These are phyloP conservation scores for Eufriesea mexicana DNA, from an alignment of 1,140 invertebrate genomes.

Conservation along the genomic window DNA sequence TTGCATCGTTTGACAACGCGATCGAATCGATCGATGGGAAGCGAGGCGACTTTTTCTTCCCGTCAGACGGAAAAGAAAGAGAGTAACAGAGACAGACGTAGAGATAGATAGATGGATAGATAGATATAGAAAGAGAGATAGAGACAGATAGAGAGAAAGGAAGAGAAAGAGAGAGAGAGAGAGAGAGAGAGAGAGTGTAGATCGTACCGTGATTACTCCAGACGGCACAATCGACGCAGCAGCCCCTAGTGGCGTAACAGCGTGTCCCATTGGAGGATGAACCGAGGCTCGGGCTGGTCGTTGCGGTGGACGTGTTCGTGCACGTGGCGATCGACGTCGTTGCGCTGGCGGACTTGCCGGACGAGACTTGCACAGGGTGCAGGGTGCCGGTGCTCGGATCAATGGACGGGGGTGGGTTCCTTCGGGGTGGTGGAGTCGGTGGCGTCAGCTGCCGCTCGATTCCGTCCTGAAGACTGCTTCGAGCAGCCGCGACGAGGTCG, in stretches of 20 bases:
- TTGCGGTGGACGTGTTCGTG: constrained; percentile 71
- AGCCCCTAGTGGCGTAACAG: constrained; percentile 76
- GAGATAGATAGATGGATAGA: not conserved
- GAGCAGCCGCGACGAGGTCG: constrained; percentile 50
- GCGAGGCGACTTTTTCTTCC: constrained; percentile 11
- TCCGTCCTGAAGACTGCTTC: constrained; percentile 82
- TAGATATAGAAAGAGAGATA: not conserved
- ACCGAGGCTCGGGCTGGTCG: constrained; percentile 74
- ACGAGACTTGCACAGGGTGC: constrained; percentile 51
- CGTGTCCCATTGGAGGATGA: constrained; percentile 76
- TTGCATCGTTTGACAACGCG: no score
- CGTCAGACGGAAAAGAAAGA: not conserved
- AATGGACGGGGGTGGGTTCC: constrained; percentile 67
- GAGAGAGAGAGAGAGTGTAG: constrained; percentile 20
- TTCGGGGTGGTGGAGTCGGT: constrained; percentile 81
- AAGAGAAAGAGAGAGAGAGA: constrained; percentile 20
- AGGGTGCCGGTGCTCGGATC: constrained; percentile 58
- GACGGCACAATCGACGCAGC: constrained; percentile 79
- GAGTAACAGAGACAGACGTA: not conserved
- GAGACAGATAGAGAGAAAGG: constrained; percentile 22
- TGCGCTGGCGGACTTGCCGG: constrained; percentile 65
- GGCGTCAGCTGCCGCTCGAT: constrained; percentile 83
- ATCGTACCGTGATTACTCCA: constrained; percentile 80
- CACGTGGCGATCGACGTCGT: constrained; percentile 67
- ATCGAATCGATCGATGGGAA: not conserved